Evolutionary conservation across 2,113 vertebrate species (phyloP).

Genomic region (Camelus bactrianus): DNA sequence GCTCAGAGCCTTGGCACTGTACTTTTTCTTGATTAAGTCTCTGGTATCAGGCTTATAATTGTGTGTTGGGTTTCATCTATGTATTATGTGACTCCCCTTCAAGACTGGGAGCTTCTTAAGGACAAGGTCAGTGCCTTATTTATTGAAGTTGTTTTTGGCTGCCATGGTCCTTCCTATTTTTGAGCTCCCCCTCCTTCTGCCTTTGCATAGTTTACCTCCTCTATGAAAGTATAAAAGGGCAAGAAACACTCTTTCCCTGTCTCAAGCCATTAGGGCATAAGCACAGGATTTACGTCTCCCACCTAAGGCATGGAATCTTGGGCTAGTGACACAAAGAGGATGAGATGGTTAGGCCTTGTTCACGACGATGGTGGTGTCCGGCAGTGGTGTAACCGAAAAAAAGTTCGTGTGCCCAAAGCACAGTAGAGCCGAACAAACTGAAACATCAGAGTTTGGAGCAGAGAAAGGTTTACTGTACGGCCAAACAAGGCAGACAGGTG

Average conservation of each 20-base stretch:
- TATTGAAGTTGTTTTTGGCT: not conserved
- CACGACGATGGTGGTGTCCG: not conserved
- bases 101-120: not conserved
- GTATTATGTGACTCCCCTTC: not conserved
- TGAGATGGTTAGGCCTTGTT: not conserved
- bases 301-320: not conserved
- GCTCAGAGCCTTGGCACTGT: not conserved
- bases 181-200: not conserved
- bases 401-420: too few species aligned
- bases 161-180: not conserved
- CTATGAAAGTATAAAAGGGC: not conserved
- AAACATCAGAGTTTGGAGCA: too few species aligned
- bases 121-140: not conserved
- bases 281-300: not conserved
- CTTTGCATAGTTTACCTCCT: not conserved
- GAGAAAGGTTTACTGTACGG: too few species aligned
- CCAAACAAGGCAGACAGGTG: too few species aligned
- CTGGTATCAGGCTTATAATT: not conserved
- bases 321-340: not conserved
- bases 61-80: not conserved
- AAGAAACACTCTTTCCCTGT: not conserved
- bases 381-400: too few species aligned
- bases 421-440: too few species aligned
- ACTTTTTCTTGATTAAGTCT: not conserved
- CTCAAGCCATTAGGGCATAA: not conserved